Conservation (phyloP, 2,888 invertebrate genomes). For the Heliothis peltigera region DNA sequence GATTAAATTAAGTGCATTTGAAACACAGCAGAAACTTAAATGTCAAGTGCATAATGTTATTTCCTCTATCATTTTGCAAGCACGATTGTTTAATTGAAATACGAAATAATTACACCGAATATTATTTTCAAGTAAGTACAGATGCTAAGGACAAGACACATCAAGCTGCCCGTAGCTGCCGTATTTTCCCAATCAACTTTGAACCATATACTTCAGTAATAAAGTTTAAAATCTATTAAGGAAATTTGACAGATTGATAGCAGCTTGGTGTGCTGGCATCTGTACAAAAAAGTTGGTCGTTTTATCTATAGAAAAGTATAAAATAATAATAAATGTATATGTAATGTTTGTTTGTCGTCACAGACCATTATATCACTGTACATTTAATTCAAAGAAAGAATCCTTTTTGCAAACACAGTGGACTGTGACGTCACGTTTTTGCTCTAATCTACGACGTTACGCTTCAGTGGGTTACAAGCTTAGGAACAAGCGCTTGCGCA, state of each 20-base stretch:
- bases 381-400: conserved; percentile 26
- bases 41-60: conserved; percentile 70
- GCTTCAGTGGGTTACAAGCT: conserved; percentile 43
- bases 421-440: conserved; percentile 61
- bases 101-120: too few species aligned
- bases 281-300: too few species aligned
- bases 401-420: conserved; percentile 40
- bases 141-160: too few species aligned
- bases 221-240: too few species aligned
- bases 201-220: too few species aligned
- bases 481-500: conserved; percentile 28
- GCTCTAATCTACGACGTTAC: conserved; percentile 56
- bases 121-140: too few species aligned
- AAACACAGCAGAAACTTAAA: conserved; percentile 61
- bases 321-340: too few species aligned
- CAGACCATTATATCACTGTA: conserved; percentile 30
- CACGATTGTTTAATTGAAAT: not conserved
- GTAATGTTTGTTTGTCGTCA: conserved; percentile 5
- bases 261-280: too few species aligned
- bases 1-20: conserved; percentile 50
- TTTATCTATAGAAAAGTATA: too few species aligned
- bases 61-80: conserved; percentile 24
- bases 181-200: too few species aligned
- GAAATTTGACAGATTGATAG: too few species aligned
- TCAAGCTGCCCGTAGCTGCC: too few species aligned